Percentiles rank a stretch among this genome's conserved stretches.
Evolutionary conservation across 2,888 invertebrate species (phyloP).

Genomic region (Drosophila vallismaia): DNA sequence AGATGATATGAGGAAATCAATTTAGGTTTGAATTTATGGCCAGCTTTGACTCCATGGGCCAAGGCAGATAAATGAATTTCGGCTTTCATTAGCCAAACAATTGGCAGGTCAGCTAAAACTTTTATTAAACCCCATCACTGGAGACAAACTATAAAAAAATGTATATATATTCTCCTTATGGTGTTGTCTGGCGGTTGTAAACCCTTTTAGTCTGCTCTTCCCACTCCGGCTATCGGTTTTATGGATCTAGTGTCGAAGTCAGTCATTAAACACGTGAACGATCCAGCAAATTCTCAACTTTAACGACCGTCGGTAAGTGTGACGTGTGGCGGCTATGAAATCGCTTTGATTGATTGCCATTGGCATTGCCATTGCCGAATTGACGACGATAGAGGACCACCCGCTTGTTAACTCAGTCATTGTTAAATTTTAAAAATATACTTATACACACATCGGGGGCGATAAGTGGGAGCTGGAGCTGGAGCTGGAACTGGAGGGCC

Average conservation of each 20-base stretch:
- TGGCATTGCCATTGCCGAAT: conserved; percentile 31
- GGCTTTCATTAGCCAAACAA: conserved; percentile 1
- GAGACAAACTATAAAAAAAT: conserved; percentile 2
- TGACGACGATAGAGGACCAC: conserved; percentile 45
- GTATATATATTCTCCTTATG: background rate
- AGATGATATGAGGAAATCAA: conserved; percentile 65
- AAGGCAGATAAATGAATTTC: conserved; percentile 35
- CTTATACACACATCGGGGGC: conserved; percentile 29
- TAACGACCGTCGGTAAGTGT: conserved; percentile 26
- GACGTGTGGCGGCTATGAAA: conserved; percentile 35
- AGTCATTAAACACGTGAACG: conserved; percentile 36
- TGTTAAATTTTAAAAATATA: conserved; percentile 49
- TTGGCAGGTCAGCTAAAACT: conserved; percentile 8
- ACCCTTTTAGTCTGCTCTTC: background rate
- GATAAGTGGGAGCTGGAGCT: conserved; percentile 48
- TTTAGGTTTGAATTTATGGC: conserved; percentile 56
- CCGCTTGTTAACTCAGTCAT: conserved; percentile 53
- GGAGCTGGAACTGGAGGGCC: conserved; percentile 41
- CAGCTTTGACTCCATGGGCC: conserved; percentile 20
- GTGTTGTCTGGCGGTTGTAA: background rate
- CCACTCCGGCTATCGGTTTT: conserved; percentile 13
- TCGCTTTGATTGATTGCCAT: conserved; percentile 49
- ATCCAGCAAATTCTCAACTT: conserved; percentile 21
- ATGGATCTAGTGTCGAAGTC: conserved; percentile 22
- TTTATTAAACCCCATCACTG: background rate